Evolutionary conservation across 2,888 invertebrate species (phyloP), one percentile per base, ranked within the genome.

Genomic region (Mesorhabditis sp.): DNA sequence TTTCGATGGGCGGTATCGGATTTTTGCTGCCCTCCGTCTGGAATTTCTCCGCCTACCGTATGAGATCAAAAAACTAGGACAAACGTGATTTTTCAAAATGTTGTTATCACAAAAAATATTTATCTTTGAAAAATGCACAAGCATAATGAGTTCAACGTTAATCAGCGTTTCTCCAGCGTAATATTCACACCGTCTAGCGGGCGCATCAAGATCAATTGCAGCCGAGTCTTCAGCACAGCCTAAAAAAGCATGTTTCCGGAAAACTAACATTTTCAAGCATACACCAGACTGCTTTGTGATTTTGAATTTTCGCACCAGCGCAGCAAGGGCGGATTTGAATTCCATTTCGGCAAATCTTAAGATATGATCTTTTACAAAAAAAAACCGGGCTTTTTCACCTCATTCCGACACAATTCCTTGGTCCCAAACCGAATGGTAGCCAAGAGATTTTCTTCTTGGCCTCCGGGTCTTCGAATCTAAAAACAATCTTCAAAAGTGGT

Each of bases 391-490:
- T 28, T 28, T 28, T 28, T 28, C 28, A 28, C 28, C 28, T 62
- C 79, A 80, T 78, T 66, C 83, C 83, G 50, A 80, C 80, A 71
- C 83, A 83, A 70, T 76, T 80, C 43, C 83, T 67, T 4, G 83
- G 83, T 62, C 83, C 83, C 1, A 78, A 69, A n/a, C 83, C 83
- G 68, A 83, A 83, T 28, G 83, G 82, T 10, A 83, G 70, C 81
- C 82, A 83, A 13, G 58, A 50, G 58, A n/a, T 50, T 50, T 50
- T 50, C 58, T 50, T 50, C n/a, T n/a, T 50, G 10, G 58, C 58
- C n/a, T 50, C 58, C n/a, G 58, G 58, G n/a, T 50, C 58, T 50
- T 50, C 58, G n/a, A 50, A 50, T 50, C 58, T 50, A n/a, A 50
- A 50, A 50, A n/a, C 10, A 50, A 50, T 50, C n/a, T 50, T 50